Percentiles rank a stretch among this genome's conserved stretches.
phyloP scores from a whole-genome alignment of 2,888 invertebrate genomes.

The Nomada lathburiana region DNA sequence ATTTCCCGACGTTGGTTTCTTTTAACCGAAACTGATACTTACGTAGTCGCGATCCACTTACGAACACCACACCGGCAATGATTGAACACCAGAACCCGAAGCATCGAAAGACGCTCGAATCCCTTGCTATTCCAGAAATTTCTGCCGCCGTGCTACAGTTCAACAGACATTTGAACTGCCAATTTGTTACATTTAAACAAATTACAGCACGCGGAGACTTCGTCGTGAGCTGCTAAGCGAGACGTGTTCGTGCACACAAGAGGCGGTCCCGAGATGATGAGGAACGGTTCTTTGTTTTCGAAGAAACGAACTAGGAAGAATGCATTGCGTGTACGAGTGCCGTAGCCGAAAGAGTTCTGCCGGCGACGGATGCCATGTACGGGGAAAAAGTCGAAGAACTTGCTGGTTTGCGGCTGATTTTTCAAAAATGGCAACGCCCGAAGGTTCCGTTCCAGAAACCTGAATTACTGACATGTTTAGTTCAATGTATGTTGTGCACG shows the following conservation, averaged over 20 bases:
- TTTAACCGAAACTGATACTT: too few relatives aligned
- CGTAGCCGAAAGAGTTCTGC: conserved; percentile 10
- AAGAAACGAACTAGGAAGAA: conserved; percentile 42
- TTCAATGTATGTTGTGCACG: too few relatives aligned
- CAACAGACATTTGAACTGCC: neutral
- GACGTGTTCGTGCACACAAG: conserved; percentile 10
- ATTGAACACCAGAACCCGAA: neutral
- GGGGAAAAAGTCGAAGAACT: conserved; percentile 6
- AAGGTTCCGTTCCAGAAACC: neutral
- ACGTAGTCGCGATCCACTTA: too few relatives aligned
- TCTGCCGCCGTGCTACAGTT: neutral
- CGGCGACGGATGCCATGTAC: conserved; percentile 23
- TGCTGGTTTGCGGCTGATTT: neutral
- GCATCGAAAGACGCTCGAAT: neutral
- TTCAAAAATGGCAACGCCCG: conserved; percentile 5
- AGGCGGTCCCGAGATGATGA: neutral
- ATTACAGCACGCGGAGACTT: conserved; percentile 30
- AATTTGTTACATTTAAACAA: conserved; percentile 51
- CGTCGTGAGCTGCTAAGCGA: neutral
- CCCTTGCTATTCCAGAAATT: neutral
- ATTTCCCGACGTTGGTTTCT: too few relatives aligned
- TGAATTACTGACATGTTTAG: conserved; percentile 3
- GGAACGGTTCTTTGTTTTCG: conserved; percentile 36
- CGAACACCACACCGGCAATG: too few relatives aligned
- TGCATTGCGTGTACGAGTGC: conserved; percentile 53